Percentiles rank a stretch among this genome's conserved stretches.
These are phyloP conservation scores for Vultur gryphus DNA, from an alignment of 2,797 vertebrate genomes.

Conservation along the genomic window DNA sequence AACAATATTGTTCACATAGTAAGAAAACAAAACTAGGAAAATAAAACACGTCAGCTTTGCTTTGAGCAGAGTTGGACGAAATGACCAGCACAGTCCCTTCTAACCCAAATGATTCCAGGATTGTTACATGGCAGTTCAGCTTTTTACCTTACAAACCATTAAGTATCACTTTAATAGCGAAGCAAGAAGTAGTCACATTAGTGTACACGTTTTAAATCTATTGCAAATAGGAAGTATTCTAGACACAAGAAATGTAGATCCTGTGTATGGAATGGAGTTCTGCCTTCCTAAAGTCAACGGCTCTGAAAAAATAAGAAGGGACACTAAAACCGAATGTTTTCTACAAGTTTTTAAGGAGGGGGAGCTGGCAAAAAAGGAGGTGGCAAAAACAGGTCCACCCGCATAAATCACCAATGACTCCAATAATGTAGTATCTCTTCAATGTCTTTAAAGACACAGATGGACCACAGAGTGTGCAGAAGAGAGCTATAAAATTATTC, in stretches of 20 bases:
- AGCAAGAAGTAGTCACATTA: background rate
- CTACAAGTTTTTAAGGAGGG: background rate
- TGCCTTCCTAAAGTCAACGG: background rate
- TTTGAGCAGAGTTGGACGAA: background rate
- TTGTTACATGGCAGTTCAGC: background rate
- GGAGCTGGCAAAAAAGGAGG: background rate
- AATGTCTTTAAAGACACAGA: background rate
- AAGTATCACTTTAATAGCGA: background rate
- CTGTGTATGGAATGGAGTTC: background rate
- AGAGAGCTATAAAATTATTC: background rate
- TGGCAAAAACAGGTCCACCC: background rate
- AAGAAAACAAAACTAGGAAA: background rate
- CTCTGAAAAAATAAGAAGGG: background rate
- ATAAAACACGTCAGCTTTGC: background rate
- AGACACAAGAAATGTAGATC: background rate
- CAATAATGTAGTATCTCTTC: background rate
- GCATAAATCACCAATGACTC: background rate
- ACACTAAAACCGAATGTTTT: background rate
- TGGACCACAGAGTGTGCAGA: background rate
- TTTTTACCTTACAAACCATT: background rate
- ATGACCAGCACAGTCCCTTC: background rate
- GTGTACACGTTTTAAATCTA: background rate
- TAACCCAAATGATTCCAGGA: background rate
- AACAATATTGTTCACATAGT: background rate
- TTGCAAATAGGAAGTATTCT: background rate